A percentile compares a stretch with the other conserved stretches of the same genome.
phyloP scores from a whole-genome alignment of 1,140 invertebrate species.

The Drosophila elegans region DNA sequence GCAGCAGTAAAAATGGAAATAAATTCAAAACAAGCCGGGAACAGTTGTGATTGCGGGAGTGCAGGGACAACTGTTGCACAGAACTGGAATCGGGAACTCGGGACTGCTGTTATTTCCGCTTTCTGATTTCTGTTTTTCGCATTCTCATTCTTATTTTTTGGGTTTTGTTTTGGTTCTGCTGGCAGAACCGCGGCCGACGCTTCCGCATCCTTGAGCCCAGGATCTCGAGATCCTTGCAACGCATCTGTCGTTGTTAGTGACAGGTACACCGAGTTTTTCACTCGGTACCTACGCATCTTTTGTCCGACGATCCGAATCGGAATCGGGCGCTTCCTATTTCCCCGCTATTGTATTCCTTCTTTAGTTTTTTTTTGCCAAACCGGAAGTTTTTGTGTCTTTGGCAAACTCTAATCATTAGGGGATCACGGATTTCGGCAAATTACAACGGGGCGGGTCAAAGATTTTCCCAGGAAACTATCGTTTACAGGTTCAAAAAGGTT shows the following conservation, averaged over 20 bases:
- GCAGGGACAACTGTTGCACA: constrained; percentile 72
- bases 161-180: constrained; percentile 71
- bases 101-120: constrained; percentile 68
- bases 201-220: constrained; percentile 66
- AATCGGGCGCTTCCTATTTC: constrained; percentile 50
- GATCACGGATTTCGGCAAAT: constrained; percentile 70
- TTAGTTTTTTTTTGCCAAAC: constrained; percentile 32
- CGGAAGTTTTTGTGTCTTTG: constrained; percentile 75
- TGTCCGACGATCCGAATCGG: constrained; percentile 23
- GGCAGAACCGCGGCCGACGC: constrained; percentile 29
- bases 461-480: constrained; percentile 50
- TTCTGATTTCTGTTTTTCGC: constrained; percentile 45
- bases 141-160: constrained; percentile 42
- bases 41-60: constrained; percentile 69
- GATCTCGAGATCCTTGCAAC: constrained; percentile 42
- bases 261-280: constrained; percentile 52
- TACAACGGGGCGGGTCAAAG: constrained; percentile 53
- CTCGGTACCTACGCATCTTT: constrained; percentile 60
- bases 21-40: constrained; percentile 61
- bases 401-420: constrained; percentile 60
- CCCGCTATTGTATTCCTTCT: constrained; percentile 24
- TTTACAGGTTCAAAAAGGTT: constrained; percentile 54
- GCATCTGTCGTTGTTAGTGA: constrained; percentile 68
- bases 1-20: constrained; percentile 66
- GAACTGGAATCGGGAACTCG: constrained; percentile 43